Base-by-base conservation (phyloP, 2,888 invertebrate species). In the Andrena dorsata region DNA sequence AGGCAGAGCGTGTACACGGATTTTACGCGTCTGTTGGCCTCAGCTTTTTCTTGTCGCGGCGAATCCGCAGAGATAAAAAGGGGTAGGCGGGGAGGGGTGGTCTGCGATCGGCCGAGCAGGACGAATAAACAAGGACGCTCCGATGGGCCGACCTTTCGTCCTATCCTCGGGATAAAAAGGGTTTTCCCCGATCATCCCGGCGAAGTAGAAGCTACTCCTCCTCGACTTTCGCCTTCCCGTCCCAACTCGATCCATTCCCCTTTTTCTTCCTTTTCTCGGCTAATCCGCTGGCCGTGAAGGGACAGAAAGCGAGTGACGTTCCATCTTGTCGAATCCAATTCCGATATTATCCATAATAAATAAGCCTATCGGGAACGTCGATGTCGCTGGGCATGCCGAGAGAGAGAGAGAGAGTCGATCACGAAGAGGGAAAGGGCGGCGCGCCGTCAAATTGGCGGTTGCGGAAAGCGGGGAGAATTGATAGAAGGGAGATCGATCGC, bases 301-400 rank as follows among this genome's bases (percentile, higher is more conserved):
- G 56, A 56, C 56, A 70, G 61, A 61, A 32, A 70, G 41, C 66
- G 23, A 28, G 8, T 26, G 16, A 10, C 23, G 32, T 49, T 68
- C 83, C 61, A 49, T 65, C 47, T 66, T 61, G 63, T 71, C 83
- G 81, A 85, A 90, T 86, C 86, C 90, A 88, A 89, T 90, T 89
- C 82, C 76, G 65, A 84, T 84, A 89, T 90, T 89, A 88, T 90
- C 86, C 83, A 85, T 88, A 90, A 90, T 86, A 89, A 90, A 90
- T 88, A 86, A 90, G 82, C 56, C 20, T 30, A n/a, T 41, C 49
- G 30, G 2, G 30, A 23, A 26, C 16, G 41, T 0, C 26, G 32
- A 35, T 13, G 51, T 66, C n/a, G 30, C n/a, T 0, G 3, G 23
- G 2, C 32, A 26, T 1, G 30, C n/a, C 20, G 23, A 4, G 16